Percentiles rank a stretch among this genome's conserved stretches.
Conservation (phyloP, 1,140 invertebrate species). For the Cydia splendana region DNA sequence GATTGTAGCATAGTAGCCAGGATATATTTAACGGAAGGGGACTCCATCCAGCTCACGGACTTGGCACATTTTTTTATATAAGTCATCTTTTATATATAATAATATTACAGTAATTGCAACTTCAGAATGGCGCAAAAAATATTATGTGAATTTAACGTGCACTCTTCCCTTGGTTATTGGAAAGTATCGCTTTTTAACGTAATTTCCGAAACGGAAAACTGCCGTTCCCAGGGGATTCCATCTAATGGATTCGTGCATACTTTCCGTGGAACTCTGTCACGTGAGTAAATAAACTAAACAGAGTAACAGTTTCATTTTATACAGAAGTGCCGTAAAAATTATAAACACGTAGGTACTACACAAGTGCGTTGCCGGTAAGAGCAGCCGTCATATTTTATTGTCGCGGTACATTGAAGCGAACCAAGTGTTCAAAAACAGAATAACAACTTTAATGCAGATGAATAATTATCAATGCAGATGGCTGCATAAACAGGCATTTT, state of each 20-base stretch:
- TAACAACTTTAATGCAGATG: no score
- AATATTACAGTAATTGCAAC: not conserved
- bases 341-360: no score
- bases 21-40: no score
- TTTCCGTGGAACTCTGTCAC: conserved; percentile 34
- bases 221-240: conserved; percentile 53
- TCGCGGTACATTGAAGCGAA: no score
- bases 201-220: conserved; percentile 72
- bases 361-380: no score
- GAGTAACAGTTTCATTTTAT: conserved; percentile 36
- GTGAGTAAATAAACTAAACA: not conserved
- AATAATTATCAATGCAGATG: no score
- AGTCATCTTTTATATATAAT: not conserved
- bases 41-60: no score
- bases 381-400: no score
- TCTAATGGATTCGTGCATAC: conserved; percentile 71
- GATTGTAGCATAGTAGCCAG: no score
- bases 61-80: no score
- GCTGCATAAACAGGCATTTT: no score
- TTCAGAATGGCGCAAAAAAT: not conserved
- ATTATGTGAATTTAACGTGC: conserved; percentile 47
- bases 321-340: conserved; percentile 11
- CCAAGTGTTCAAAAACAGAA: no score
- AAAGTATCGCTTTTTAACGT: conserved; percentile 76
- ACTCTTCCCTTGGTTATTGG: conserved; percentile 61